phyloP scores from a whole-genome alignment of 2,113 vertebrate species.

The Bubo bubo region DNA sequence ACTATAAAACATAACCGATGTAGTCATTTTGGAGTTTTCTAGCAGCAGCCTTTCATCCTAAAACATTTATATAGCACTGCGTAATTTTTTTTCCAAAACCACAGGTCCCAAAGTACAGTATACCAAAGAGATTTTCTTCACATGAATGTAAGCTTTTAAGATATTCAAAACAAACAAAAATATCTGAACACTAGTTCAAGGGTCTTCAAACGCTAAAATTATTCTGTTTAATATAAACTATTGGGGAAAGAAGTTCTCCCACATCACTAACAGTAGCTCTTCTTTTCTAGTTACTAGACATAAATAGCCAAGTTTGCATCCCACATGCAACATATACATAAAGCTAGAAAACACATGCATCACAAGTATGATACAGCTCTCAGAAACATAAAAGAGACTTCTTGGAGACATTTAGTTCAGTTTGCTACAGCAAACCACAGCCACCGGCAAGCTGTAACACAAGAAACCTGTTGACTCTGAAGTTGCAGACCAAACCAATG shows the following conservation, averaged over 20 bases:
- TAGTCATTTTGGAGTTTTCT: background rate
- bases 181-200: background rate
- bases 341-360: background rate
- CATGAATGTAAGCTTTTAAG: background rate
- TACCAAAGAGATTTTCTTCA: background rate
- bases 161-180: background rate
- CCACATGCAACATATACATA: background rate
- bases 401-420: background rate
- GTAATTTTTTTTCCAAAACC: background rate
- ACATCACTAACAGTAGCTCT: background rate
- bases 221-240: background rate
- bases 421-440: background rate
- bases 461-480: background rate
- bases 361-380: background rate
- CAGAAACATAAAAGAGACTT: background rate
- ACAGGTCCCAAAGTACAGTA: background rate
- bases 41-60: background rate
- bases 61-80: background rate
- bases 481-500: background rate
- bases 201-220: background rate
- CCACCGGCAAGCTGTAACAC: background rate
- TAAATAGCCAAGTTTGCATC: background rate
- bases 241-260: background rate
- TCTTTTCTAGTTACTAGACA: background rate
- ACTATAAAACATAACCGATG: background rate